Evolutionary conservation across 2,888 invertebrate genomes (phyloP).

Genomic region (Nesidiocoris tenuis): DNA sequence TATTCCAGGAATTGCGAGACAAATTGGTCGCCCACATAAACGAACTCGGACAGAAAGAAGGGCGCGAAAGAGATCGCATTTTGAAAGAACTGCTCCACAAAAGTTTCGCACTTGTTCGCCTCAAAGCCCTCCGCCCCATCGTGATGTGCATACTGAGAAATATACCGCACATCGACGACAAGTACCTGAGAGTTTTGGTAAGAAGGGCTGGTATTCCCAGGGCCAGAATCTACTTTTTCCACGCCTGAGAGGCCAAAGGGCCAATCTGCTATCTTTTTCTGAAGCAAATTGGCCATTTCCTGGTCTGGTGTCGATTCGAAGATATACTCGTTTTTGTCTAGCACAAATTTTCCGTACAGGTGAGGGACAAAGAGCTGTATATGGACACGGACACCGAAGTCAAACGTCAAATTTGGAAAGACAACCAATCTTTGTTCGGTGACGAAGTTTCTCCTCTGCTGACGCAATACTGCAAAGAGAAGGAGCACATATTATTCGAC

Average conservation of each 20-base stretch:
- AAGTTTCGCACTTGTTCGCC: constrained; percentile 90
- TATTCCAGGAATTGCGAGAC: constrained; percentile 63
- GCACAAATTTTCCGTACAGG: constrained; percentile 51
- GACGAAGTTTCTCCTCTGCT: constrained; percentile 95
- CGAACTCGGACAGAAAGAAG: constrained; percentile 74
- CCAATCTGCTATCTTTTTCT: no score
- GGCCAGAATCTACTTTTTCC: no score
- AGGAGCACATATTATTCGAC: constrained; percentile 87
- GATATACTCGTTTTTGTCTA: no score
- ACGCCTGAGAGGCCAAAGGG: no score
- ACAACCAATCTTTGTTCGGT: constrained; percentile 93
- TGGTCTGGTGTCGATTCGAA: no score
- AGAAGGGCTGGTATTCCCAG: constrained; percentile 45
- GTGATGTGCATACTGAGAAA: constrained; percentile 93
- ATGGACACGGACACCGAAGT: constrained; percentile 94
- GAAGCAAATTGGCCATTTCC: no score
- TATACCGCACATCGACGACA: constrained; percentile 89
- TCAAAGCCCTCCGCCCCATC: constrained; percentile 86
- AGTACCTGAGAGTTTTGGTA: constrained; percentile 74
- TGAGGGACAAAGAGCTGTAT: constrained; percentile 82
- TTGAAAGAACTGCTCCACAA: constrained; percentile 85
- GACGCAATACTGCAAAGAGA: constrained; percentile 90
- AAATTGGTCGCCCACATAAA: constrained; percentile 77
- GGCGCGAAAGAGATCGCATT: constrained; percentile 74
- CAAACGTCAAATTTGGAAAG: constrained; percentile 96